Evolutionary conservation across 2,113 vertebrate genomes (phyloP), one percentile per base, ranked within the genome.

Genomic region (Nibea coibor): DNA sequence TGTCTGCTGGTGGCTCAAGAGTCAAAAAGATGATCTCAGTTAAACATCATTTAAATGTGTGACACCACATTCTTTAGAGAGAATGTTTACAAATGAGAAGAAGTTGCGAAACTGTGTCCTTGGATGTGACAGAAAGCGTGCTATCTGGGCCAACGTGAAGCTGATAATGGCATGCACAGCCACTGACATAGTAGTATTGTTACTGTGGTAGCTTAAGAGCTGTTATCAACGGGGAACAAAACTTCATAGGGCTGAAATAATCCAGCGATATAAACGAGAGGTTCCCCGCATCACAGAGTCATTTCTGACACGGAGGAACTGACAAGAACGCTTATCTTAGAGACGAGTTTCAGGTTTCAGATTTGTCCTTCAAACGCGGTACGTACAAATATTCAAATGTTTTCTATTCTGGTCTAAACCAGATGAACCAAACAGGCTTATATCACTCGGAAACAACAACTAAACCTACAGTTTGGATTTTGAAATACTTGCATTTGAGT

Each of bases 11-110:
- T 3, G 2, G 6, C 19, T 74, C 43, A 69, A 75, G 43, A 73
- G 51, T 61, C 62, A n/a, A 19, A 24, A 58, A 43, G 42, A 78
- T 57, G 20, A 62, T 59, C 31, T 82, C 57, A 39, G 50, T 67
- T 81, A 78, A 62, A 61, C 24, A 82, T 43, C 17, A 63, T 15
- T 15, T 43, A 65, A 50, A 73, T n/a, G 31, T 74, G 63, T 51
- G 53, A 75, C 12, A 47, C 22, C 20, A 50, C 51, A 24, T 39
- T 28, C 10, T 6, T 2, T 3, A 50, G 7, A 10, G 39, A 50
- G 15, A 63, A 15, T 16, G 69, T 69, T 79, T 57, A n/a, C 45
- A 71, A 81, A 71, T 17, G 28, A 69, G 12, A 31, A 2, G 6
- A 61, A 51, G 24, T 5, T 35, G 2, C 62, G 72, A 73, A 69